These are phyloP conservation scores for Pagetopsis macropterus DNA, from an alignment of 2,797 vertebrate species.

Conservation along the genomic window DNA sequence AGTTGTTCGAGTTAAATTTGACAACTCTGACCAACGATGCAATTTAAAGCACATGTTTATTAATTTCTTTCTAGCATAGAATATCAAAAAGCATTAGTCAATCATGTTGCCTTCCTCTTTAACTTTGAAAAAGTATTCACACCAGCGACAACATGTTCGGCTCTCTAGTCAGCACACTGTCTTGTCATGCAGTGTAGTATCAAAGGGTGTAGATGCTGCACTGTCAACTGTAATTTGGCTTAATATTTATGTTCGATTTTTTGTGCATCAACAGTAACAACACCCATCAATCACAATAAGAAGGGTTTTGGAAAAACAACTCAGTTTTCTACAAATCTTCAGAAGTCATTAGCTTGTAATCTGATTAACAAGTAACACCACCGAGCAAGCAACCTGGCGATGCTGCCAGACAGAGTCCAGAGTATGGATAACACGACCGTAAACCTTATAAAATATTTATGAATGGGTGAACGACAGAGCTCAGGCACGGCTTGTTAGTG, in stretches of 20 bases:
- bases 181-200: too few relatives aligned
- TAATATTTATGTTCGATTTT: too few relatives aligned
- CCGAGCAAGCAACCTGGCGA: constrained; percentile 3
- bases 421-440: constrained; percentile 28
- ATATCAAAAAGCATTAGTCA: too few relatives aligned
- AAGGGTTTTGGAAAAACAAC: background rate
- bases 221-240: too few relatives aligned
- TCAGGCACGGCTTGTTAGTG: constrained; percentile 1
- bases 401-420: constrained; percentile 26
- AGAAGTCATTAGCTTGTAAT: background rate
- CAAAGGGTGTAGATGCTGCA: too few relatives aligned
- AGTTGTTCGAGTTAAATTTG: background rate
- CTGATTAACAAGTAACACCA: background rate
- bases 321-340: background rate
- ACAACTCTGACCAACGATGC: background rate
- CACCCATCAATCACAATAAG: too few relatives aligned
- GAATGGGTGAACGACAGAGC: constrained; percentile 23
- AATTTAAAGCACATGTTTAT: too few relatives aligned
- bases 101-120: too few relatives aligned
- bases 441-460: constrained; percentile 63
- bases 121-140: too few relatives aligned
- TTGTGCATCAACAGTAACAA: background rate
- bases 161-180: too few relatives aligned
- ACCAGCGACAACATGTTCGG: too few relatives aligned
- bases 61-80: too few relatives aligned